Base-by-base conservation (phyloP, 1,140 invertebrate genomes). In the Drosophila pandora region DNA sequence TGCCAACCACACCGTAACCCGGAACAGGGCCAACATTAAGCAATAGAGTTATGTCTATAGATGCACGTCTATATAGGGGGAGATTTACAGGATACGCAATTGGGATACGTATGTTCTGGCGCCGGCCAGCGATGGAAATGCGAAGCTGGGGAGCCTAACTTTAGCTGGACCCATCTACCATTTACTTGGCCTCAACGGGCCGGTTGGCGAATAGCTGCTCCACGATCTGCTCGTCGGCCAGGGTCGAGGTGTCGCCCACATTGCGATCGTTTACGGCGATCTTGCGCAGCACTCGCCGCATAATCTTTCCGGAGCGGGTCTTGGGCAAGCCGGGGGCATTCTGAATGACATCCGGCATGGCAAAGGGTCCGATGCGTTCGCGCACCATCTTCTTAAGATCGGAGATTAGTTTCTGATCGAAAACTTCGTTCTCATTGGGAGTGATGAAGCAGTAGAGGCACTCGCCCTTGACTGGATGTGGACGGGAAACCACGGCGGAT, bases 281-380 rank as follows among this genome's bases (percentile, higher is more conserved):
- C 93, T 99, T 99, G 50, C 98, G 93, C 28, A 99, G 92, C 53
- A 99, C 95, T 72, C 99, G 93, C 45, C 99, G 94, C 97, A 99
- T 99, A 47, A 99, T 99, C 93, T 99, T 99, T 2, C 99, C 99
- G 2, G 98, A 99, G 39, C 98, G 94, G 0, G 99, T 99, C 92
- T 99, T 99, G 0, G 99, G 98, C 53, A 99, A 93, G 2, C 95
- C 96, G 3, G 97, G 97, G 2, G 98, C 97, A 87, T 96, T 94
- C 80, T 99, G 98, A 45, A 99, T 95, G 4, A 96, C 95, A 87
- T 99, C 99, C 0, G 99, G 99, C 89, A 96, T 95, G 2, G 98
- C 99, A 92, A 99, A 99, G 2, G 98, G 96, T 9, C 98, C 98
- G 73, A 99, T 99, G 81, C 96, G 96, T 68, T 96, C 95, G 52